Evolutionary conservation across 64 coral and sea anemone species (phyloP), one percentile per base, ranked within the genome.

Genomic region (Trachythela sp.): DNA sequence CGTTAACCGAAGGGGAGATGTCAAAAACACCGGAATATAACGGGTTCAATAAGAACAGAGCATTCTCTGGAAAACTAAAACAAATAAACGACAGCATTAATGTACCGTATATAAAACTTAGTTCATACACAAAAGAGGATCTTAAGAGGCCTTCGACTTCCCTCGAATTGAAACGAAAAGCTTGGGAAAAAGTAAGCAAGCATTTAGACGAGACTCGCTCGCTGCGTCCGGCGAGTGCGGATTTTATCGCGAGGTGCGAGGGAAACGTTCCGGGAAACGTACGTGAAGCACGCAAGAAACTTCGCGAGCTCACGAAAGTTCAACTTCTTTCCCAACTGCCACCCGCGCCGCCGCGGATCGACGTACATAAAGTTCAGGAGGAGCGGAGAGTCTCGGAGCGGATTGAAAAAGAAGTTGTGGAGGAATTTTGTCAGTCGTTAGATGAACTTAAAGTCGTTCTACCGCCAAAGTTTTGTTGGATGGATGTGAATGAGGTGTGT

Each of bases 401-500:
- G 26, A 80, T 80, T 15, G 75, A 80, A 30, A 80, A 8, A 8
- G 2, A 80, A 80, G 75, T 80, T 20, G 75, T 80, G 9, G 75
- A 29, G 26, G 75, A 80, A 22, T 80, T 80, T 80, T 80, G 75
- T 35, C 20, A 80, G 30, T 80, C 75, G 8, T 39, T 80, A 17
- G 26, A 30, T 15, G 20, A 6, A 4, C 20, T 39, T 34, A 80
- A 80, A 39, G 33, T 39, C 31, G 8, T 22, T 35, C 0, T 80
- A 35, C 75, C 75, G 15, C 34, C 4, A 22, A 37, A 35, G 2
- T 80, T 80, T 80, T 37, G 75, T 17, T 80, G 4, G 75, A 80
- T 80, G 75, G 75, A 80, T 18, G 75, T 80, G 37, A 80, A 80
- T 39, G 75, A 80, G 35, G 75, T 80, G 13, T 80, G 35, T 30